Base-by-base conservation (phyloP, 2,888 invertebrate genomes). In the Nomada goodeniana region DNA sequence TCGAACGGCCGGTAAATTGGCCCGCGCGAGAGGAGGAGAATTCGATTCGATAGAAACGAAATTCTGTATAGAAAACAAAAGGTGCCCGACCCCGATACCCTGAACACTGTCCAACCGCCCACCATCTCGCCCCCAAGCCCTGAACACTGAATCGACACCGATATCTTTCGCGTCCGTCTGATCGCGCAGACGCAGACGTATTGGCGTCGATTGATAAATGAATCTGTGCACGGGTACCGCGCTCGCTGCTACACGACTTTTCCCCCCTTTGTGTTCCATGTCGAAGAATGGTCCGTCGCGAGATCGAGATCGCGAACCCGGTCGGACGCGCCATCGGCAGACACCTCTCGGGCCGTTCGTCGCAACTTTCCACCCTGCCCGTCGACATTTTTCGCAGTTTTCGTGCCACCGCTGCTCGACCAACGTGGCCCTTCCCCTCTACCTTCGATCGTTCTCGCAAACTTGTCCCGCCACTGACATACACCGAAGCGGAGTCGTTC, bases 241-340 rank as follows among this genome's bases (percentile, higher is more conserved):
- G 78, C 68, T 69, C 67, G 82, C 82, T 83, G 67, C 78, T 83
- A 64, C 83, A 78, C 68, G 64, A 72, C 72, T 64, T 50, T 23
- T 23, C 23, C 47, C 26, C 29, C 55, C 10, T 55, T 11, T 55
- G 47, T 69, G 64, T 59, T 26, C n/a, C 18, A 44, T 5, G 15
- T 42, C n/a, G 5, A 11, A 11, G 20, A 36, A 53, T 69, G 29
- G 47, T 60, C 42, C 42, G 63, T 68, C 73, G 61, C 75, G 52
- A 80, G 61, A 74, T 74, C 29, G 53, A 11, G 11, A 42, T 20
- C 63, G 10, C 77, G 57, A 68, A 77, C 86, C 42, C 77, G 77
- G 60, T 72, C 42, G 59, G 53, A 76, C 76, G 84, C 79, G 82
- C 86, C 86, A 86, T 86, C 84, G 86, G 86, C 84, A 86, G 86